Percentiles rank a stretch among this genome's conserved stretches.
These are phyloP conservation scores for Hydraecia micacea DNA, from an alignment of 2,888 invertebrate genomes.

Conservation along the genomic window DNA sequence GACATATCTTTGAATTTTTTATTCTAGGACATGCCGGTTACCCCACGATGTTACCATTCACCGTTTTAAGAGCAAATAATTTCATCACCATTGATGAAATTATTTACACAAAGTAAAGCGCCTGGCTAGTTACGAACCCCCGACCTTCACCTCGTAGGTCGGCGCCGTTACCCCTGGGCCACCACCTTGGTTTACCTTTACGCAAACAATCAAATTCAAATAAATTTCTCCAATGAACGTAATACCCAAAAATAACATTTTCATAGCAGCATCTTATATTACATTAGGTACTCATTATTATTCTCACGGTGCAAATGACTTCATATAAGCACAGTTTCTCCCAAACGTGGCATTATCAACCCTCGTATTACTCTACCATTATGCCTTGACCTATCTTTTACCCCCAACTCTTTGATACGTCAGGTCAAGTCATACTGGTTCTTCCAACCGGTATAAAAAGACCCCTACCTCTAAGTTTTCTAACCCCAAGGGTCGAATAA, in stretches of 20 bases:
- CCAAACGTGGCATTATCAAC: constrained; percentile 48
- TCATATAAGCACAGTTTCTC: constrained; percentile 25
- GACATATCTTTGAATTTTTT: too few relatives aligned
- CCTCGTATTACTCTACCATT: constrained; percentile 8
- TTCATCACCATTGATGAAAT: too few relatives aligned
- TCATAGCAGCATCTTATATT: neutral
- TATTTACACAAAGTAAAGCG: too few relatives aligned
- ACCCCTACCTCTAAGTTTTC: constrained; percentile 48
- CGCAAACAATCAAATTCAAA: neutral
- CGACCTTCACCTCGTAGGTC: too few relatives aligned
- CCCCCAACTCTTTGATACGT: neutral
- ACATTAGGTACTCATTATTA: constrained; percentile 23
- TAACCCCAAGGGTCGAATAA: constrained; percentile 52
- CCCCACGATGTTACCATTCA: too few relatives aligned
- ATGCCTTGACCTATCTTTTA: neutral
- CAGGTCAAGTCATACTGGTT: constrained; percentile 20
- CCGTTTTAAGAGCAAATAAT: too few relatives aligned
- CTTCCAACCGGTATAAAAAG: constrained; percentile 43
- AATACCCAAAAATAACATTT: neutral
- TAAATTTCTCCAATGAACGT: neutral
- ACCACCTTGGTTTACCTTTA: neutral
- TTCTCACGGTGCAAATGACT: constrained; percentile 45
- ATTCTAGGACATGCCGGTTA: too few relatives aligned
- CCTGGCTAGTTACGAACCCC: too few relatives aligned
- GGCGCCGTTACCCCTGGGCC: too few relatives aligned